Evolutionary conservation across 2,113 vertebrate species (phyloP), one percentile per base, ranked within the genome.

Genomic region (Hyperopisus bebe): DNA sequence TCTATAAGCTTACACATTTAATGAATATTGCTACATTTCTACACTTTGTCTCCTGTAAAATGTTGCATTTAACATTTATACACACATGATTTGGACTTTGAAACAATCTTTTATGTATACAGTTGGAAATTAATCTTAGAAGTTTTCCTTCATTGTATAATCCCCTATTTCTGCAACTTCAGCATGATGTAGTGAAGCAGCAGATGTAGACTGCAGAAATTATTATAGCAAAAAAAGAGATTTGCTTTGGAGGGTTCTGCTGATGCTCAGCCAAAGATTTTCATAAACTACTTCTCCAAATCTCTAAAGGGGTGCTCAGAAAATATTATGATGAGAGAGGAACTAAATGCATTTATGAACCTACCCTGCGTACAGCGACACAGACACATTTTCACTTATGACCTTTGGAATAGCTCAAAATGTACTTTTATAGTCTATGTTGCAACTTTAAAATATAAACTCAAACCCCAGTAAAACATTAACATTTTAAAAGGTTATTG

Each of bases 231-330:
- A n/a, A 88, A 19, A 70, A 39, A 39, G n/a, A 87, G 86, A 87
- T 87, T 87, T 87, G 86, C 27, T 87, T 87, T 87, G 86, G 47
- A 87, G 13, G 86, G 31, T 87, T 87, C 48, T 87, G 86, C 86
- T 87, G 86, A 87, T 87, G 48, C 86, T 87, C 86, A 87, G 48
- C 84, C 84, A 86, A 86, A 86, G 84, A 86, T 86, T 86, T 51
- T 48, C 84, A 86, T 87, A 53, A 87, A 50, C 86, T 87, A 87
- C 48, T 50, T 58, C 31, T 58, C 86, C 86, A 87, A 55, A 87
- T 53, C 86, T 87, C 86, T 87, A 35, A 87, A 58, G 86, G 31
- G 17, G 35, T 87, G 86, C 86, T 42, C 86, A 87, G 86, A 87
- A 87, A 53, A 87, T 55, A 87, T 87, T 87, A 87, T 39, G 48